Base-by-base conservation (phyloP, 2,113 vertebrate genomes). In the Ictalurus punctatus region DNA sequence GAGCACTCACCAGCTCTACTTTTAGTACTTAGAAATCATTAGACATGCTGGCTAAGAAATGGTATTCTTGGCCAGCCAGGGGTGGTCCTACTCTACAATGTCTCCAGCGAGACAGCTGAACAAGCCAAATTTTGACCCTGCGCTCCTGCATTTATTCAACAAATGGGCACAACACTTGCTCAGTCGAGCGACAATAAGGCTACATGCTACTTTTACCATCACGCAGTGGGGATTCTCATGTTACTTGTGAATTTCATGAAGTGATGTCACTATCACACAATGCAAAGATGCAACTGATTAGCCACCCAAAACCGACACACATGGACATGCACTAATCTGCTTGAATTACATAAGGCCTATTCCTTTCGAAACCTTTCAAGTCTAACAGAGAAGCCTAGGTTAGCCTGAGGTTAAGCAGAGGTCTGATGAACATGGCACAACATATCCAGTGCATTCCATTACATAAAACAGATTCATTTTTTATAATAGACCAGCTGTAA, bases 81-180 rank as follows among this genome's bases (percentile, higher is more conserved):
- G 85, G 84, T 73, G 74, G 88, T 67, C 30, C 23, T 4, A 73
- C 23, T 84, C 67, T 54, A 37, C 81, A 79, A 69, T 56, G 56
- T 87, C 84, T 48, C 63, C 52, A 80, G 19, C 3, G 58, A 85
- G 67, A 89, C 88, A 91, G 88, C 88, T 89, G 88, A 86, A 82
- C 90, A 91, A 37, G 67, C 86, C 82, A 74, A 87, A 61, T 83
- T 89, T 56, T 83, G 65, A 58, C 30, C 71, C 84, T 52, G 59
- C 30, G 37, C 56, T 6, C n/a, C 54, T 88, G 34, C n/a, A 86
- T 87, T 84, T 61, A 91, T 87, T 85, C 40, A 12, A 90, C 65
- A 67, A 85, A 73, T 89, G 88, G 44, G 63, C 10, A 56, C 25
- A 78, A 84, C 85, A 84, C 82, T 89, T 87, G 82, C 25, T 74